Evolutionary conservation across 1,140 invertebrate species (phyloP).

Genomic region (Drosophila littoralis): DNA sequence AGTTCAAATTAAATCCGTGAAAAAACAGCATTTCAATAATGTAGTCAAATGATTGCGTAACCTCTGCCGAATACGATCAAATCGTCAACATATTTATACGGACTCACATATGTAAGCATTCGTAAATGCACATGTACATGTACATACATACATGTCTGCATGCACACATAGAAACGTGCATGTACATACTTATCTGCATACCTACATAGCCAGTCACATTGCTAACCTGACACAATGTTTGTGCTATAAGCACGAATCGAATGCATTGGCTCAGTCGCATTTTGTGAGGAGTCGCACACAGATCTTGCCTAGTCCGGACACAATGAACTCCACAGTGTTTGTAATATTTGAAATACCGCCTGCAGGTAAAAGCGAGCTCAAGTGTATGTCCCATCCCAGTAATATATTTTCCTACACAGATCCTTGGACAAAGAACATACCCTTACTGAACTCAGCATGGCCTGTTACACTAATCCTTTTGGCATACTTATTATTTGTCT

Average conservation of each 20-base stretch:
- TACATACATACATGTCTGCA: background rate
- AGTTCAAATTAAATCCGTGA: background rate
- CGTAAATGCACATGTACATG: background rate
- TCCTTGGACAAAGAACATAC: background rate
- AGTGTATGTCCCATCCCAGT: background rate
- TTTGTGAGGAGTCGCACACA: background rate
- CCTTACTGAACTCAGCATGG: constrained; percentile 1
- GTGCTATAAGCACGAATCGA: background rate
- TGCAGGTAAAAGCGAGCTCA: constrained; percentile 11
- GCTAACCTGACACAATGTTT: background rate
- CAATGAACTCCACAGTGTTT: constrained; percentile 26
- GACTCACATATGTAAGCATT: background rate
- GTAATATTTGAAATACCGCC: background rate
- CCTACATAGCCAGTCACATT: background rate
- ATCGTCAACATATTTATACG: background rate
- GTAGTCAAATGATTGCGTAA: constrained; percentile 1
- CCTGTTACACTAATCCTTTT: constrained; percentile 86
- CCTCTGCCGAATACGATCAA: background rate
- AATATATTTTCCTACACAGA: constrained; percentile 6
- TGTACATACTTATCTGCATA: background rate
- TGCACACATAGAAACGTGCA: background rate
- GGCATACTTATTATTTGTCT: constrained; percentile 89
- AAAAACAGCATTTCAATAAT: background rate
- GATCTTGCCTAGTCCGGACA: background rate
- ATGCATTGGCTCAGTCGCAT: constrained; percentile 9